phyloP scores from a whole-genome alignment of 2,113 vertebrate species.

The Pelodiscus sinensis region DNA sequence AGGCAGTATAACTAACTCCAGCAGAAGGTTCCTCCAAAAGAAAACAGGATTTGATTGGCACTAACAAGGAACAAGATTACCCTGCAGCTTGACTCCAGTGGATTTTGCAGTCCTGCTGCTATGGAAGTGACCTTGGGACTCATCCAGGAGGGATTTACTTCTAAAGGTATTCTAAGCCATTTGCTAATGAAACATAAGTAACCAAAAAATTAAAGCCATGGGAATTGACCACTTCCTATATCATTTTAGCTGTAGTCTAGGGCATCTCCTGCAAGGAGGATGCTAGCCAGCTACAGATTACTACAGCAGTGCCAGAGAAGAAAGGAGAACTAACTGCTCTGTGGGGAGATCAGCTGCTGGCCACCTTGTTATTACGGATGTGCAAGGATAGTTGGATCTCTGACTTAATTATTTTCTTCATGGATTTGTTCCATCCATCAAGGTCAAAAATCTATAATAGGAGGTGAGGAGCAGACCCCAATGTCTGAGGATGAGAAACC shows the following conservation, averaged over 20 bases:
- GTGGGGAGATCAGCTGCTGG: not conserved
- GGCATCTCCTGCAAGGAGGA: not conserved
- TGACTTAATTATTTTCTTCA: too few relatives aligned
- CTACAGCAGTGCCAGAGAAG: not conserved
- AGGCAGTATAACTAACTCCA: slow-evolving; percentile 48
- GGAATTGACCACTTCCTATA: not conserved
- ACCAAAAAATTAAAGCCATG: slow-evolving; percentile 8
- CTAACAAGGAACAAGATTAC: slow-evolving; percentile 44
- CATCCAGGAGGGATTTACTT: slow-evolving; percentile 34
- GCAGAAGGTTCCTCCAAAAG: slow-evolving; percentile 37
- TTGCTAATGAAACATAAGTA: slow-evolving; percentile 48
- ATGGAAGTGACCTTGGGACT: slow-evolving; percentile 53
- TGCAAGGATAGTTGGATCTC: too few relatives aligned
- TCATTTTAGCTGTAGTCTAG: not conserved
- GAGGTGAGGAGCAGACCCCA: not conserved
- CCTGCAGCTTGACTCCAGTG: slow-evolving; percentile 31
- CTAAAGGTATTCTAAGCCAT: not conserved
- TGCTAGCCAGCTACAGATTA: not conserved
- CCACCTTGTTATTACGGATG: not conserved
- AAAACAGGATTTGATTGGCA: slow-evolving; percentile 47
- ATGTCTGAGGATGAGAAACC: not conserved
- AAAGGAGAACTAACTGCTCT: not conserved
- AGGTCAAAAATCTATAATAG: not conserved
- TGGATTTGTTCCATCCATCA: not conserved
- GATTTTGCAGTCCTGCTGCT: slow-evolving; percentile 26